Base-by-base conservation (phyloP, 2,888 invertebrate species). In the Dicycla oo region DNA sequence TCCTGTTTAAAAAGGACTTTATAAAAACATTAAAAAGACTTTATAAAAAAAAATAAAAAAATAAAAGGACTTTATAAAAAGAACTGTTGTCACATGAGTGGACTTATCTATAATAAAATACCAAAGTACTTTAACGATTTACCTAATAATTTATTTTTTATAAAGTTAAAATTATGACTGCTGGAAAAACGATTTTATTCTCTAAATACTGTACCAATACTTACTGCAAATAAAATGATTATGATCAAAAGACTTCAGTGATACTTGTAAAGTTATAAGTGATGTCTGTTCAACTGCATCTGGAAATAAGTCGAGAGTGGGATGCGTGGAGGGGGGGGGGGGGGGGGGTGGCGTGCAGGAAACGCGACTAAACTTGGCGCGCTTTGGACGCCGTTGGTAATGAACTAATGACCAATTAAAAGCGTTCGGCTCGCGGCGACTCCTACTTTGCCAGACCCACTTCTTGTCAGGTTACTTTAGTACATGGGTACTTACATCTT, bases 351-450 rank as follows among this genome's bases (percentile, higher is more conserved):
- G 11, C 23, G 20, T 15, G 54, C 58, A 2, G 20, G 34, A 8
- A 20, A 4, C 1, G 64, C 15, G 38, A 40, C 26, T 8, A 11
- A 10, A 26, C 26, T 40, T 7, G 20, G 20, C 23, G 23, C 15
- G 30, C 30, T 30, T 8, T 61, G 61, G 3, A 15, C 15, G 10
- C 34, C 73, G 51, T 20, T 56, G 61, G 15, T 38, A 56, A 60
- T 66, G 47, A 60, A 61, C 66, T 67, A 74, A 62, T 45, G 51
- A 68, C 45, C 67, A 61, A 68, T 62, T 75, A 57, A 56, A 68
- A 57, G 34, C 34, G 18, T 43, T 53, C 20, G 11, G 15, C 18
- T 43, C 2, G 47, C 47, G 20, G 73, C n/a, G 2, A 43, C 49
- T 51, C 20, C 15, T n/a, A 38, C 13, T 65, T 43, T 10, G 8